These are phyloP conservation scores for Drosophila virilis DNA, from an alignment of 1,140 invertebrate species.

Conservation along the genomic window DNA sequence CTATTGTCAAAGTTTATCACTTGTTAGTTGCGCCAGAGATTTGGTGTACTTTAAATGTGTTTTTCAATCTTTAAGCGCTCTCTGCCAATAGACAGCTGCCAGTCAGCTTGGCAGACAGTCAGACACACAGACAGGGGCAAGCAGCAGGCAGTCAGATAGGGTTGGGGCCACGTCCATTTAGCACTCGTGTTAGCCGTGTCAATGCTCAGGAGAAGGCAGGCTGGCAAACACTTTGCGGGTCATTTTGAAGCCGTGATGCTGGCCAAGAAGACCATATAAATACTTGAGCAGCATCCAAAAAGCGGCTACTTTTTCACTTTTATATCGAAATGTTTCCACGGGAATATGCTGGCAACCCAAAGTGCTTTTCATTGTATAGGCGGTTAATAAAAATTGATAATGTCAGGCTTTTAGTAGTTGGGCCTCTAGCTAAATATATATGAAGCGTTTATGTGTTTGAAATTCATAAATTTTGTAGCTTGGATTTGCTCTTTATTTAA, in stretches of 20 bases:
- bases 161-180: conserved; percentile 25
- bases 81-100: conserved; percentile 28
- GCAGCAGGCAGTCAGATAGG: neutral
- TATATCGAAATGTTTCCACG: conserved; percentile 21
- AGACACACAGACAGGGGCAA: conserved; percentile 1
- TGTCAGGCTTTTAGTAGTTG: too few species aligned
- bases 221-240: conserved; percentile 52
- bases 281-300: conserved; percentile 9
- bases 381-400: too few species aligned
- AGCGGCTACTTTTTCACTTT: conserved; percentile 32
- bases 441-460: too few species aligned
- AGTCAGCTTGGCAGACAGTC: neutral
- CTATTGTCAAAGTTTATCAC: conserved; percentile 24
- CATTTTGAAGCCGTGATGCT: conserved; percentile 30
- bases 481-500: too few species aligned
- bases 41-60: conserved; percentile 37
- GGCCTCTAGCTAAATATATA: too few species aligned
- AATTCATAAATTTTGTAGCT: too few species aligned
- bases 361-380: neutral
- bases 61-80: conserved; percentile 22
- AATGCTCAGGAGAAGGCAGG: conserved; percentile 30
- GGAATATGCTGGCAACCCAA: neutral
- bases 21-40: conserved; percentile 19
- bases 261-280: conserved; percentile 36
- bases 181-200: conserved; percentile 33